Percentiles rank a stretch among this genome's conserved stretches.
phyloP scores from a whole-genome alignment of 2,113 vertebrate genomes.

The Ptychochromis oligacanthus region DNA sequence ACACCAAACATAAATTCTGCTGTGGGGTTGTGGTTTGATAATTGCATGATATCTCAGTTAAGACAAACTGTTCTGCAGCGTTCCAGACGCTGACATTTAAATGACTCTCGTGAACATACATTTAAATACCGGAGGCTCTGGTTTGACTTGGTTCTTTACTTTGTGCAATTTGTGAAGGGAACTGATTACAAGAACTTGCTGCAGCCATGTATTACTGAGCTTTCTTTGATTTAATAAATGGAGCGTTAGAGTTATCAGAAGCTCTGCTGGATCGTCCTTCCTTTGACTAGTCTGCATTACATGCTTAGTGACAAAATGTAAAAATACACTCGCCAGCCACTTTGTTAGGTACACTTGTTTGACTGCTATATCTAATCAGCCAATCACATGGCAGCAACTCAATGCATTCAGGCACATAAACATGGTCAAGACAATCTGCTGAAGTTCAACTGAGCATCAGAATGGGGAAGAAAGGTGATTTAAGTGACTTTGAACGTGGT shows the following conservation, averaged over 20 bases:
- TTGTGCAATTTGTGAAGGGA: not conserved
- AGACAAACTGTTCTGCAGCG: not conserved
- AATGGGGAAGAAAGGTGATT: no score
- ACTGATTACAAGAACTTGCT: not conserved
- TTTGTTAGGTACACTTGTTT: no score
- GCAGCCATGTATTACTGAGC: not conserved
- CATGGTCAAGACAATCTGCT: no score
- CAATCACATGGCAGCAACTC: no score
- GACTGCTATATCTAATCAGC: no score
- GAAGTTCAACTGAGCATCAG: no score
- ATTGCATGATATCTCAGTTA: not conserved
- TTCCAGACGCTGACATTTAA: not conserved
- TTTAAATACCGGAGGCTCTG: not conserved
- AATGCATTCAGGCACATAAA: no score
- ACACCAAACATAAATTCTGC: not conserved
- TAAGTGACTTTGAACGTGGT: no score
- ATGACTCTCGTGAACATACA: not conserved
- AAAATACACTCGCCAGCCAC: no score
- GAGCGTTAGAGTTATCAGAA: not conserved
- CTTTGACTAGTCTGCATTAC: no score
- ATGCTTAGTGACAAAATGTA: no score
- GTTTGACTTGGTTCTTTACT: conserved; percentile 2
- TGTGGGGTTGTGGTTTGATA: conserved; percentile 15
- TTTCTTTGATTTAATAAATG: no score
- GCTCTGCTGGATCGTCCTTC: not conserved